These are phyloP conservation scores for Drosophila borborema DNA, from an alignment of 2,888 invertebrate species.

Conservation along the genomic window DNA sequence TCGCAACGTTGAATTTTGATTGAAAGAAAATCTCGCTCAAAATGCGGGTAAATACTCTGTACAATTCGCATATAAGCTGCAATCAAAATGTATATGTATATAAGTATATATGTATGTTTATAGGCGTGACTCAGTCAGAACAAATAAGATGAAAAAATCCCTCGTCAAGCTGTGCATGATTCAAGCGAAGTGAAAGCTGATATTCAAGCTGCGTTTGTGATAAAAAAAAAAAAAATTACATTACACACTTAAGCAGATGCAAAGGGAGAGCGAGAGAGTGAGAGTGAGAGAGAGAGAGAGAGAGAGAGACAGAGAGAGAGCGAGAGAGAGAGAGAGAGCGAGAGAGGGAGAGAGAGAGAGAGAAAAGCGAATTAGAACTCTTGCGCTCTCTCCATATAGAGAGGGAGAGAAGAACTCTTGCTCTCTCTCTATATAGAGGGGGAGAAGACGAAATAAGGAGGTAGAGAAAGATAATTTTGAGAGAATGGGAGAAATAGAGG, in stretches of 20 bases:
- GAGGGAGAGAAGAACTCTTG: background rate
- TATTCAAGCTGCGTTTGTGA: conserved; percentile 5
- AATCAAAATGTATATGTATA: background rate
- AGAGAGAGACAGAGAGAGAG: background rate
- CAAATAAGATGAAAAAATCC: background rate
- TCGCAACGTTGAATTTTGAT: conserved; percentile 18
- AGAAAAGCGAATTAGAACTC: background rate
- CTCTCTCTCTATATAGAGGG: too few species aligned
- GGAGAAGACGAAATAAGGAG: too few species aligned
- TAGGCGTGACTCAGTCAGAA: conserved; percentile 28
- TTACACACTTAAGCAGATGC: background rate
- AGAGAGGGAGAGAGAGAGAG: background rate
- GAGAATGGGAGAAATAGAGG: too few species aligned
- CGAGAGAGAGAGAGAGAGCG: background rate
- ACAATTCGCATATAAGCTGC: background rate
- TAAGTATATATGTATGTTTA: background rate
- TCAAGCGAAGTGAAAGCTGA: conserved; percentile 38
- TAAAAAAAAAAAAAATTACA: conserved; percentile 2
- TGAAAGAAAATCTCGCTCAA: conserved; percentile 24
- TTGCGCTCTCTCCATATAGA: background rate
- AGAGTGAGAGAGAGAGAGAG: background rate
- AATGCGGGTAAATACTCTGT: background rate
- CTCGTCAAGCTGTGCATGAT: conserved; percentile 12
- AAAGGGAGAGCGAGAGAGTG: too few species aligned
- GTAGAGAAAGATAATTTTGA: too few species aligned